A percentile compares a stretch with the other conserved stretches of the same genome.
Evolutionary conservation across 2,888 invertebrate genomes (phyloP).

Genomic region (Archips crataeganus): DNA sequence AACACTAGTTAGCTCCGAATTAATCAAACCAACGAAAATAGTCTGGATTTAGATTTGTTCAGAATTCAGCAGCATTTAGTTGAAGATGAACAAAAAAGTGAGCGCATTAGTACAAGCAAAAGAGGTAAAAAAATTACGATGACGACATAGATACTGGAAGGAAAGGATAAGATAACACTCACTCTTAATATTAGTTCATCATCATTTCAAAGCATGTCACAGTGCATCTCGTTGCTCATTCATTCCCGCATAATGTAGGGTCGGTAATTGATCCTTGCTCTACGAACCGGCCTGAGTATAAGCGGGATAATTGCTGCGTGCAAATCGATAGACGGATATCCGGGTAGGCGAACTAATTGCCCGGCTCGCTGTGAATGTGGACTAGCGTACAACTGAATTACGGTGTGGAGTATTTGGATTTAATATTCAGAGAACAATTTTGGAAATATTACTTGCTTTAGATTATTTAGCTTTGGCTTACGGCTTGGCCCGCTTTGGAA

Average conservation of each 20-base stretch:
- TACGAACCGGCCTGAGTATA: constrained; percentile 51
- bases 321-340: constrained; percentile 74
- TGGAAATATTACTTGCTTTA: not conserved
- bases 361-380: constrained; percentile 47
- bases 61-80: too few species aligned
- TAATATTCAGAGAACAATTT: not conserved
- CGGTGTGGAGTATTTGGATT: not conserved
- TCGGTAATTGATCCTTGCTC: constrained; percentile 51
- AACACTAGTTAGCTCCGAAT: not conserved
- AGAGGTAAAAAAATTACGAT: too few species aligned
- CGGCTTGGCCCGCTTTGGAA: too few species aligned
- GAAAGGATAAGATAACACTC: too few species aligned
- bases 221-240: constrained; percentile 31
- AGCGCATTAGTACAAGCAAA: too few species aligned
- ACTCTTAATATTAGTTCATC: not conserved
- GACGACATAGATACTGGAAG: too few species aligned
- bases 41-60: too few species aligned
- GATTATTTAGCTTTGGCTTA: too few species aligned
- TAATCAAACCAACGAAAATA: too few species aligned
- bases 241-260: constrained; percentile 34
- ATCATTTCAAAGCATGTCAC: constrained; percentile 19
- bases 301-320: constrained; percentile 66
- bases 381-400: constrained; percentile 55
- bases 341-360: constrained; percentile 69
- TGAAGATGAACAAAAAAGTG: too few species aligned